Evolutionary conservation across 2,888 invertebrate genomes (phyloP), one percentile per base, ranked within the genome.

Genomic region (Harpagoxenus sublaevis): DNA sequence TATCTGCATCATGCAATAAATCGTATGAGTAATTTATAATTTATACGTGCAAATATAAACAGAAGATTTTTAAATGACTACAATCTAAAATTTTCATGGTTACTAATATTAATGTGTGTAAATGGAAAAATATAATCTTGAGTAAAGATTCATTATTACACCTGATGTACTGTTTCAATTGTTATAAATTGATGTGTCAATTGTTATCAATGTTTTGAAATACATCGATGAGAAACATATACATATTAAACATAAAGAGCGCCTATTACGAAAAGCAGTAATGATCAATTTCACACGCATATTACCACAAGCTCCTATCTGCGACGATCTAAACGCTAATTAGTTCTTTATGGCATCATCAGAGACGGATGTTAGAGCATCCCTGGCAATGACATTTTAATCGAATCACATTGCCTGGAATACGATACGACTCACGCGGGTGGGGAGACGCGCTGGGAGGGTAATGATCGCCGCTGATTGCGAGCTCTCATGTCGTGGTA

Each of bases 321-420:
- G 4, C 39, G n/a, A 6, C 60, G 39, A 73, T 35, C 35, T 60
- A n/a, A 71, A 48, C 60, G 60, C 23, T 79, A 81, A 81, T 81
- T 81, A 81, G 31, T 60, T 71, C 60, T 81, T 81, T 70, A 79
- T 79, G 12, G 18, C 23, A 73, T 71, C 48, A 71, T 71, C 48
- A 60, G 48, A 60, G 60, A 60, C 23, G 48, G 23, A 81, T 53
- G 28, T 81, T 73, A 71, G 48, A 62, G 73, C 73, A 81, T 78
- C 73, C 35, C 18, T 83, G 88, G 79, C 83, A 83, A 89, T 90
- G 84, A 84, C 70, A 85, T 90, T 89, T 90, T 90, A 85, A 89
- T 89, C 85, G 86, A 86, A 89, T 85, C 84, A 74, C 70, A 66
- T 75, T 60, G 70, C 60, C 10, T 31, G 81, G 79, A 86, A 86